These are phyloP conservation scores for Drosophila mettleri DNA, from an alignment of 2,888 invertebrate species.

Conservation along the genomic window DNA sequence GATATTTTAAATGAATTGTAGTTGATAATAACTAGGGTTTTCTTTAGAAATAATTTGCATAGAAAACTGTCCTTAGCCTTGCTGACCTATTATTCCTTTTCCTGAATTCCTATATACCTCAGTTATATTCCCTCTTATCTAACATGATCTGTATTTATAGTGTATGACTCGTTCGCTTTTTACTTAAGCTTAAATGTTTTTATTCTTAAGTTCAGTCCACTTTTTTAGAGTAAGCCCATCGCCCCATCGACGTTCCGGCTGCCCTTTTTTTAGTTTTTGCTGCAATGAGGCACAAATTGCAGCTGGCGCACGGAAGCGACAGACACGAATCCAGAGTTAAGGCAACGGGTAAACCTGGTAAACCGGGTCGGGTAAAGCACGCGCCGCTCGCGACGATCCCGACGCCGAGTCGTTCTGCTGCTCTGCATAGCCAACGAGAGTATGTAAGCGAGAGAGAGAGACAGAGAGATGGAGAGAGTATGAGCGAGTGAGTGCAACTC, in stretches of 20 bases:
- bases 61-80: neutral
- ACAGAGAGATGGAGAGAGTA: neutral
- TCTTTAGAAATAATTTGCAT: neutral
- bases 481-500: constrained; percentile 51
- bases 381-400: constrained; percentile 69
- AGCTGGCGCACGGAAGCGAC: constrained; percentile 76
- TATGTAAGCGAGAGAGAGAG: neutral
- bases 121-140: too few relatives aligned
- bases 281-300: constrained; percentile 71
- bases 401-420: constrained; percentile 45
- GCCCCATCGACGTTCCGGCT: constrained; percentile 63
- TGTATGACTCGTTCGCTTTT: neutral
- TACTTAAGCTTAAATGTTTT: constrained; percentile 2
- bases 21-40: neutral
- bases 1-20: neutral
- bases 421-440: constrained; percentile 3
- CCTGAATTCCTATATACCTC: neutral
- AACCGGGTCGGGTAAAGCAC: constrained; percentile 66
- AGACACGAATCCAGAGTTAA: constrained; percentile 58
- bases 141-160: neutral
- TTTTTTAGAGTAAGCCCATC: constrained; percentile 20
- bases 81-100: neutral
- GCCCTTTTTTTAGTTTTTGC: constrained; percentile 43
- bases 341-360: constrained; percentile 8
- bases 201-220: constrained; percentile 44